Evolutionary conservation across 2,888 invertebrate genomes (phyloP).

Genomic region (Synergus gifuensis): DNA sequence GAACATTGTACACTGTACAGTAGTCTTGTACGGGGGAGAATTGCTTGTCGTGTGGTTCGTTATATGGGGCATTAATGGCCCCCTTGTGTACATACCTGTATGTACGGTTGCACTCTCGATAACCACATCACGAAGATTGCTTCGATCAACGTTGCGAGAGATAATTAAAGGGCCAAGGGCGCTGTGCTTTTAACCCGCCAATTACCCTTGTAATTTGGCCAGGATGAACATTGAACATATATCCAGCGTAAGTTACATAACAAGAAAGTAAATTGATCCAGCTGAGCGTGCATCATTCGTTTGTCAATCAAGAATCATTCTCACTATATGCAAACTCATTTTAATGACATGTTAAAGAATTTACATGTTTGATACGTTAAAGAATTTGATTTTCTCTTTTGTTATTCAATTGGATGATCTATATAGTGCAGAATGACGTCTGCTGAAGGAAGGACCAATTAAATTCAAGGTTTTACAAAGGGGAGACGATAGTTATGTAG

Average conservation of each 20-base stretch:
- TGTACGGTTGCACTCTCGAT: neutral
- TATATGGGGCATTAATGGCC: conserved; percentile 29
- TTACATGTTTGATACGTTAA: neutral
- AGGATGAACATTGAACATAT: conserved; percentile 25
- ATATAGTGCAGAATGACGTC: neutral
- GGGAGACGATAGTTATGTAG: conserved; percentile 21
- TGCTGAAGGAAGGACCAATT: conserved; percentile 6
- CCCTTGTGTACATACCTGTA: neutral
- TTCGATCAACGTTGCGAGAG: conserved; percentile 1
- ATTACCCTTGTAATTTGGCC: conserved; percentile 18
- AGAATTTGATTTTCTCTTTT: neutral
- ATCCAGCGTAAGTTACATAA: conserved; percentile 20
- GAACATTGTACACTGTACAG: conserved; percentile 8
- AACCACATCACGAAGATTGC: conserved; percentile 2
- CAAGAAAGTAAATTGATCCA: conserved; percentile 25
- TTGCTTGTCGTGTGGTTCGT: neutral
- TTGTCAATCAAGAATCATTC: conserved; percentile 5
- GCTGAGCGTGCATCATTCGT: neutral
- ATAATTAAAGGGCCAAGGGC: conserved; percentile 28
- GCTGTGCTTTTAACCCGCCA: conserved; percentile 5
- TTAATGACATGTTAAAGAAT: neutral
- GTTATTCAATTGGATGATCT: neutral
- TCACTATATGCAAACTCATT: neutral
- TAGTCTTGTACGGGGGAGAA: conserved; percentile 17
- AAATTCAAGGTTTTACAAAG: conserved; percentile 13